These are phyloP conservation scores for Danio aesculapii DNA, from an alignment of 2,797 vertebrate species.

Conservation along the genomic window DNA sequence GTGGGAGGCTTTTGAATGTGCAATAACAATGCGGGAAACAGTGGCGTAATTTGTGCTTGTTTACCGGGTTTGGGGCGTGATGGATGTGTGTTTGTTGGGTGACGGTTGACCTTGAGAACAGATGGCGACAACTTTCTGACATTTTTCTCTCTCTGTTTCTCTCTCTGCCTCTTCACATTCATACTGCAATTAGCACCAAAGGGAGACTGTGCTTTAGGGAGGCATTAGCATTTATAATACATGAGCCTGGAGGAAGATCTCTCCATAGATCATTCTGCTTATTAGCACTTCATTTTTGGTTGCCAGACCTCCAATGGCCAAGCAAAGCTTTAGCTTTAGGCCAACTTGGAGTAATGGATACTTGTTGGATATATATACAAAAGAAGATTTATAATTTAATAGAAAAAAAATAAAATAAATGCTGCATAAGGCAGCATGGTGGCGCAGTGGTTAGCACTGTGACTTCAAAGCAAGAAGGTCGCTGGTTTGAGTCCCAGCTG, in stretches of 20 bases:
- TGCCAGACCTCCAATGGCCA: conserved; percentile 13
- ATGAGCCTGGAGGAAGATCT: conserved; percentile 46
- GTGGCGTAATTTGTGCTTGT: conserved; percentile 6
- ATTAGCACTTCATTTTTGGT: conserved; percentile 36
- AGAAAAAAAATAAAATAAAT: too few species aligned
- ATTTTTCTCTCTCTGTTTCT: conserved; percentile 24
- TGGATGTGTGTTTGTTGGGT: conserved; percentile 73
- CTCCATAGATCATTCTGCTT: conserved; percentile 50
- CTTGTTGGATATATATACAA: background rate
- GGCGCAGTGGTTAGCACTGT: too few species aligned
- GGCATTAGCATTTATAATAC: conserved; percentile 58
- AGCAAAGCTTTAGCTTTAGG: conserved; percentile 2
- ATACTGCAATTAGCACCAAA: conserved; percentile 55
- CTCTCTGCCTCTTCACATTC: conserved; percentile 18
- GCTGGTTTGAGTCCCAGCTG: too few species aligned
- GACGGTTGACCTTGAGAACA: conserved; percentile 78
- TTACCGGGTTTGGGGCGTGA: conserved; percentile 64
- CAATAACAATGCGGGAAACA: conserved; percentile 8
- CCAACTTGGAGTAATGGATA: background rate
- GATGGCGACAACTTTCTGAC: conserved; percentile 61
- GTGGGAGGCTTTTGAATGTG: conserved; percentile 11
- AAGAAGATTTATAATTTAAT: too few species aligned
- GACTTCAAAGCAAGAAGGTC: too few species aligned
- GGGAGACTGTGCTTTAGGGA: conserved; percentile 53
- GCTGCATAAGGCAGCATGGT: too few species aligned